These are phyloP conservation scores for Macrophya alboannulata DNA, from an alignment of 2,888 invertebrate species.

Conservation along the genomic window DNA sequence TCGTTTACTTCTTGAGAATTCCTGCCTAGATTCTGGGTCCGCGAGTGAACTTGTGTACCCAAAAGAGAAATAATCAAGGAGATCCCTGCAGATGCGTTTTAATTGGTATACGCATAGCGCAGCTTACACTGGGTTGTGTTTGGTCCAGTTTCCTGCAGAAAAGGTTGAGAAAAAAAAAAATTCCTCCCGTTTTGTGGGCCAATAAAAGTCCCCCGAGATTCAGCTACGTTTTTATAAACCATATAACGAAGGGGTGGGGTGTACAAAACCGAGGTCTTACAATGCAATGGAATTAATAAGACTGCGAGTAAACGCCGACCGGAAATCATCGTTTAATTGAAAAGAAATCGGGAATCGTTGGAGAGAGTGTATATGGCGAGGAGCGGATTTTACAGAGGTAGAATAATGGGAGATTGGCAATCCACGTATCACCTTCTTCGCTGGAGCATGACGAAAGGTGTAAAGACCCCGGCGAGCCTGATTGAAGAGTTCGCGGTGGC, in stretches of 20 bases:
- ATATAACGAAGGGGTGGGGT: background rate
- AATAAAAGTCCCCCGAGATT: conserved; percentile 4
- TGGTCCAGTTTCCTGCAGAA: background rate
- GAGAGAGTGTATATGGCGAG: background rate
- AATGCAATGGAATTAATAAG: background rate
- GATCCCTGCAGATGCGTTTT: background rate
- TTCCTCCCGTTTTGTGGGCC: conserved; percentile 10
- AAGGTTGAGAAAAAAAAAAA: background rate
- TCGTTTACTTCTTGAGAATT: conserved; percentile 16
- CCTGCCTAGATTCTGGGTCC: background rate
- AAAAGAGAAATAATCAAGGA: background rate
- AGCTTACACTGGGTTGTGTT: background rate
- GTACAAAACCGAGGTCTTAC: background rate
- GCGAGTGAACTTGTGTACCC: background rate
- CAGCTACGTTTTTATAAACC: background rate
- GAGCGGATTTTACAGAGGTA: background rate
- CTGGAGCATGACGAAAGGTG: conserved; percentile 23
- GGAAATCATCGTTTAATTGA: background rate
- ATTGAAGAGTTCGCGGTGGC: background rate
- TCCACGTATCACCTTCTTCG: conserved; percentile 4
- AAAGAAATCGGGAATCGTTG: background rate
- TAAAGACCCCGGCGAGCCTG: conserved; percentile 16
- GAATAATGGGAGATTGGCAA: background rate
- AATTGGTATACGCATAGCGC: background rate
- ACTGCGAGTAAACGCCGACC: background rate